phyloP scores from a whole-genome alignment of 2,888 invertebrate species.

The Sinodicranocentrus sp. region DNA sequence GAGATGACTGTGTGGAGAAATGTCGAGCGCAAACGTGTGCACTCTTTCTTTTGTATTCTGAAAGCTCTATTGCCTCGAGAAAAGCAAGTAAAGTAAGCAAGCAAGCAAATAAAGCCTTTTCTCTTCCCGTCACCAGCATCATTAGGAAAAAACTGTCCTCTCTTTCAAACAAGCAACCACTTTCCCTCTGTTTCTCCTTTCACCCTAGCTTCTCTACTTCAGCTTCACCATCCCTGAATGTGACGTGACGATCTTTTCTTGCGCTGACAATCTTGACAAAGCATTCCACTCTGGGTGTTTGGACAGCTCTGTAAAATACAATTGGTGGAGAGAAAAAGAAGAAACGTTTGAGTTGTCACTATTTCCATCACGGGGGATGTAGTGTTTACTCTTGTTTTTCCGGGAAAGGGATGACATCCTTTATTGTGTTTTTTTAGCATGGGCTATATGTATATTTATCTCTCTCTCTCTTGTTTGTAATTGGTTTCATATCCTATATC shows the following conservation, averaged over 20 bases:
- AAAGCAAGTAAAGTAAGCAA: neutral
- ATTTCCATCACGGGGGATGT: no score
- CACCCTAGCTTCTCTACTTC: no score
- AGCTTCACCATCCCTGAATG: neutral
- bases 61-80: neutral
- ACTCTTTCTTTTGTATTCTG: constrained; percentile 4
- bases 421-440: no score
- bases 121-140: constrained; percentile 21
- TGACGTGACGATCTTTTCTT: constrained; percentile 17
- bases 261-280: constrained; percentile 17
- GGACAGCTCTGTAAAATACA: constrained; percentile 8
- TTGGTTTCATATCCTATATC: no score
- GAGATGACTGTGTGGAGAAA: no score
- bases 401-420: no score
- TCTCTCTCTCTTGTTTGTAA: neutral
- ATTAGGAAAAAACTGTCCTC: constrained; percentile 24
- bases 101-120: constrained; percentile 18
- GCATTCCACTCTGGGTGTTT: constrained; percentile 10
- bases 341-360: no score
- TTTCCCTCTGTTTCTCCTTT: neutral
- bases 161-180: constrained; percentile 20
- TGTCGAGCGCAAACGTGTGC: neutral
- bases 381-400: no score
- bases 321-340: no score
- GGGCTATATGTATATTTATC: no score